Conservation (phyloP, 2,797 vertebrate species). For the Characodon lateralis region DNA sequence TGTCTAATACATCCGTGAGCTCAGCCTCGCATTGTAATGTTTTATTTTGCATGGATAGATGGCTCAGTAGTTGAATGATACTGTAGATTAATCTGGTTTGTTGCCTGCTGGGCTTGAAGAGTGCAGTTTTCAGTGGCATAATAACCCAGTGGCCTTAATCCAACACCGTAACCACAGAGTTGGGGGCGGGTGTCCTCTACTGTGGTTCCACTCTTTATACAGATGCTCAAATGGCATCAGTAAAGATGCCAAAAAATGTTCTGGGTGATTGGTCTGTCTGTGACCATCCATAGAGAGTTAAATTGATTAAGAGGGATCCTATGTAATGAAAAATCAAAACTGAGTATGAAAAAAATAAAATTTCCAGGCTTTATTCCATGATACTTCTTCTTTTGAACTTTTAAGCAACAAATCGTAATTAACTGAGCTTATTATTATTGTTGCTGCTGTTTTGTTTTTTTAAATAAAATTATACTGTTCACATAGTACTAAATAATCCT, state of each 20-base stretch:
- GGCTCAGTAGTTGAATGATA: constrained; percentile 40
- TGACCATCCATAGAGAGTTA: background rate
- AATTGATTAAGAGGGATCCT: background rate
- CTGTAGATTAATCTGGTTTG: constrained; percentile 59
- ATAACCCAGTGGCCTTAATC: constrained; percentile 81
- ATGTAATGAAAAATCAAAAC: background rate
- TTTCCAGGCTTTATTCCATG: background rate
- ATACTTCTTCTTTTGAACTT: background rate
- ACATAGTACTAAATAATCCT: background rate
- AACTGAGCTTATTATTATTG: background rate
- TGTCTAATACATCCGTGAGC: background rate
- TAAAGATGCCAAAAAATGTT: constrained; percentile 9
- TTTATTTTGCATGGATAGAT: constrained; percentile 19
- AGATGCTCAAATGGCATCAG: constrained; percentile 12
- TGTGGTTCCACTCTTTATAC: constrained; percentile 27
- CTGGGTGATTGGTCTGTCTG: background rate
- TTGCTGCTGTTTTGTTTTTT: background rate
- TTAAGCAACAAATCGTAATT: background rate
- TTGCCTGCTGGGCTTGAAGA: constrained; percentile 50
- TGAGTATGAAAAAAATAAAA: background rate
- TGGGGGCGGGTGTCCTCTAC: constrained; percentile 42
- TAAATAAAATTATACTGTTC: background rate
- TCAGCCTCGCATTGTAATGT: constrained; percentile 15
- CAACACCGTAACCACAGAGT: constrained; percentile 40
- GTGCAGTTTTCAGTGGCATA: constrained; percentile 65